These are phyloP conservation scores for Festucalex cinctus DNA, from an alignment of 2,113 vertebrate species.

Conservation along the genomic window DNA sequence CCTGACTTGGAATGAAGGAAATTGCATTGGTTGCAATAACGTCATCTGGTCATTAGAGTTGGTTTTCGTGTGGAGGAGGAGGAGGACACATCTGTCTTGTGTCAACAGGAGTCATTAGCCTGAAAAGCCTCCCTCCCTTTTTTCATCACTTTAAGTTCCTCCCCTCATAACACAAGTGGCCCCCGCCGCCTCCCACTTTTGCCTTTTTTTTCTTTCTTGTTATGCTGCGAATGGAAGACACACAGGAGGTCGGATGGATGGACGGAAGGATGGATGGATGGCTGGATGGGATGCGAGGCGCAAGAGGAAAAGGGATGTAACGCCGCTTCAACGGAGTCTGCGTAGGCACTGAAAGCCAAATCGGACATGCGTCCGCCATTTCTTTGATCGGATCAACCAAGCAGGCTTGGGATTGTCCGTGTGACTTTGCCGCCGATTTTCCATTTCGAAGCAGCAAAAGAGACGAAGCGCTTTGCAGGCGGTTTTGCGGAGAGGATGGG, in stretches of 20 bases:
- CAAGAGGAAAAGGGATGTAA: constrained; percentile 11
- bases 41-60: background rate
- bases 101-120: constrained; percentile 14
- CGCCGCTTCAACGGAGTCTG: background rate
- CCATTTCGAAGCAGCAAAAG: constrained; percentile 22
- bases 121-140: constrained; percentile 41
- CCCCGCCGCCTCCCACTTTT: constrained; percentile 49
- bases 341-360: background rate
- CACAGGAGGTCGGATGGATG: constrained; percentile 42
- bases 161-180: constrained; percentile 34
- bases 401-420: background rate
- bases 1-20: too few species aligned
- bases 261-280: constrained; percentile 33
- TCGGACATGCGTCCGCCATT: constrained; percentile 1
- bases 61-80: background rate
- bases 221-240: constrained; percentile 42
- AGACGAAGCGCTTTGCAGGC: background rate
- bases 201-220: constrained; percentile 27
- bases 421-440: background rate
- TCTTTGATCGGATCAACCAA: constrained; percentile 13
- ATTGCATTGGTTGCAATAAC: background rate
- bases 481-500: constrained; percentile 69
- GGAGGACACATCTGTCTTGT: background rate
- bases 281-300: constrained; percentile 31
- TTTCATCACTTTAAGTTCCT: constrained; percentile 64